Evolutionary conservation across 2,113 vertebrate genomes (phyloP), one percentile per base, ranked within the genome.

Genomic region (Poecile atricapillus): DNA sequence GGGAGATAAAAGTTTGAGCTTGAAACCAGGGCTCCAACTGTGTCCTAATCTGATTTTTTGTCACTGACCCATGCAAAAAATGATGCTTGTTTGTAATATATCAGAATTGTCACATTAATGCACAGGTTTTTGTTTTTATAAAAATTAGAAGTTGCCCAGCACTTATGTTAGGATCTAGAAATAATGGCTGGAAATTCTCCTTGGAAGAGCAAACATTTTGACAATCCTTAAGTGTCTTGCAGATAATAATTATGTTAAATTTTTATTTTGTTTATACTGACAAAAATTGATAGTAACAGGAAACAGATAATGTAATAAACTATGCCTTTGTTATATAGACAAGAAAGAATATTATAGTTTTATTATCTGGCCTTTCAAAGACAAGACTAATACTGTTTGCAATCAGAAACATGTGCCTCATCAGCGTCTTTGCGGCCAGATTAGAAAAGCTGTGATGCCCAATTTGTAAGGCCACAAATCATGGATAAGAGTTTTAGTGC

Each of bases 241-340:
- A 75, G 58, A 83, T 89, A 76, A 69, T 52, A 81, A 70, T 58
- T 65, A 60, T 27, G 14, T 63, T 78, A 86, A 46, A 22, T 65
- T 87, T 87, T 86, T 75, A n/a, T 85, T 90, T 91, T 96, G 80
- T 95, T 96, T 95, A 95, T 52, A 60, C n/a, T 53, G 17, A 70
- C 24, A 91, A 63, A 92, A 95, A 35, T 9, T 77, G 37, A 58
- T 73, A 89, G 31, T 8, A 91, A 87, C 58, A 68, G 82, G 87
- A 96, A 95, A 74, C 53, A 74, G 37, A 83, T 84, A 87, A 92
- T 70, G 33, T 37, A 86, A 89, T 83, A 93, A 86, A 93, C 27
- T 56, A 35, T 68, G 41, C 15, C 24, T 92, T 77, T 87, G 27
- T 71, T 95, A 63, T 27, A 49, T 25, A 90, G 58, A 83, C 67